Conservation (phyloP, 2,888 invertebrate genomes). For the Microchrysa polita region DNA sequence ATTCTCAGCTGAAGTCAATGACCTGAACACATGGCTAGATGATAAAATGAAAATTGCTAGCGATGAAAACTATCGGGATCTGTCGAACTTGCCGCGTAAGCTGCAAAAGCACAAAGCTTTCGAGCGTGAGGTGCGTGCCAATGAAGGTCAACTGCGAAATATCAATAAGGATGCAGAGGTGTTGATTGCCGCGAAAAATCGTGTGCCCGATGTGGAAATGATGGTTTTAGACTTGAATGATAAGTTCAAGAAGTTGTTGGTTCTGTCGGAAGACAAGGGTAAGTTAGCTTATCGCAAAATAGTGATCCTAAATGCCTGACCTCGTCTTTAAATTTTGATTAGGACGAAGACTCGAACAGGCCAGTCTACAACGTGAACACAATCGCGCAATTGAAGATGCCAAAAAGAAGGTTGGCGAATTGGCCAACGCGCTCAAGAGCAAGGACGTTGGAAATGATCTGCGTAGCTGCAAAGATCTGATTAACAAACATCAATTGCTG, state of each 20-base stretch:
- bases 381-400: conserved; percentile 89
- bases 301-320: neutral
- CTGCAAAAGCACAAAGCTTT: conserved; percentile 97
- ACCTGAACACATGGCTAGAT: conserved; percentile 87
- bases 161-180: conserved; percentile 84
- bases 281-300: conserved; percentile 10
- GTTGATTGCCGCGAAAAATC: conserved; percentile 75
- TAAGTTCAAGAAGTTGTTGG: conserved; percentile 80
- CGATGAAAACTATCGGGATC: conserved; percentile 91
- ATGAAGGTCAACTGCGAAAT: conserved; percentile 88
- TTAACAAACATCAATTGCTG: conserved; percentile 88
- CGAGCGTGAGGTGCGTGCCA: conserved; percentile 92
- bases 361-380: conserved; percentile 82
- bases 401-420: conserved; percentile 83
- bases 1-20: conserved; percentile 92
- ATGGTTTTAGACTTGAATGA: conserved; percentile 76
- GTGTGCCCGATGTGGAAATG: conserved; percentile 74
- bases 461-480: conserved; percentile 87
- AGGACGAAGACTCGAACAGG: conserved; percentile 85
- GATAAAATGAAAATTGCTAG: conserved; percentile 92
- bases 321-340: neutral
- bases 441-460: conserved; percentile 89
- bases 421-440: conserved; percentile 80
- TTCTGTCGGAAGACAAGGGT: conserved; percentile 70
- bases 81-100: conserved; percentile 89